Conservation (phyloP, 2,797 vertebrate genomes). For the Clangula hyemalis region DNA sequence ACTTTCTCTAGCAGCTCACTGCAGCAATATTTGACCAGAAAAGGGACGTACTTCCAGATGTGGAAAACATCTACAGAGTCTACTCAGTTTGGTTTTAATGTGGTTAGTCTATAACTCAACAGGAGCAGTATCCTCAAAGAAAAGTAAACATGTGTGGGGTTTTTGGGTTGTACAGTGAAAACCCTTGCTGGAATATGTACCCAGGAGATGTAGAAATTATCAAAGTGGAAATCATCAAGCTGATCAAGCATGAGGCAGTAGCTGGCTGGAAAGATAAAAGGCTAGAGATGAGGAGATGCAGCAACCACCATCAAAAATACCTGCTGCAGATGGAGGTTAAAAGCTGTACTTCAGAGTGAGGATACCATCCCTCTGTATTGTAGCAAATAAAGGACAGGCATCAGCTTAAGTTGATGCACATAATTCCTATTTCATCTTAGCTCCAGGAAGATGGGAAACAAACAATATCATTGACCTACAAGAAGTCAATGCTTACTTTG, state of each 20-base stretch:
- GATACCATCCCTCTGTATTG: neutral
- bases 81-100: neutral
- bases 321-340: neutral
- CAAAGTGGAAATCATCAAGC: neutral
- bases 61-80: neutral
- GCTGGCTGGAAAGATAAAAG: neutral
- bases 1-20: neutral
- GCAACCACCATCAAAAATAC: fast-evolving
- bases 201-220: neutral
- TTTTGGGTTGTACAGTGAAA: neutral
- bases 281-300: neutral
- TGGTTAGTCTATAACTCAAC: neutral
- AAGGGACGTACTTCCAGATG: neutral
- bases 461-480: neutral
- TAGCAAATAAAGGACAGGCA: neutral
- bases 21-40: neutral
- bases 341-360: neutral
- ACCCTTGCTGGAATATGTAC: neutral
- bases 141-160: neutral
- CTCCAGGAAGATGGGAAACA: neutral
- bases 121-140: neutral
- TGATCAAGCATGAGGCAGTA: neutral
- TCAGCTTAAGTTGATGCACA: fast-evolving
- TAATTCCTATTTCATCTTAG: neutral
- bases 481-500: neutral